Conservation (phyloP, 1,140 invertebrate genomes). For the Dendrolimus kikuchii region DNA sequence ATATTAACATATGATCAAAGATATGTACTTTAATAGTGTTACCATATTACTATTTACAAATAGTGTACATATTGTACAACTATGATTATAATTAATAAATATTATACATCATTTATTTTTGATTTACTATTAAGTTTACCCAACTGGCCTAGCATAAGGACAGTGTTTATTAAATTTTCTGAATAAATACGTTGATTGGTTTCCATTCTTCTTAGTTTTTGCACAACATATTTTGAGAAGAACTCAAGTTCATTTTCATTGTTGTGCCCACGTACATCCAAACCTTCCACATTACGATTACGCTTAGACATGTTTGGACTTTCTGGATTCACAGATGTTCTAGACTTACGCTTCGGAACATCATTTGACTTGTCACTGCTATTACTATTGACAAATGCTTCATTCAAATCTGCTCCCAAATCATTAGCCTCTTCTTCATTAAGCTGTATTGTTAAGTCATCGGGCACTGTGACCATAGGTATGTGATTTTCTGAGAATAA, state of each 20-base stretch:
- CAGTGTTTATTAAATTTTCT: slow-evolving; percentile 65
- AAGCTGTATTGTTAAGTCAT: slow-evolving; percentile 60
- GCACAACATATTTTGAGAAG: slow-evolving; percentile 65
- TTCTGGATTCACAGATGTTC: slow-evolving; percentile 24
- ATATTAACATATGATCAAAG: not conserved
- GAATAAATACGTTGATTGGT: slow-evolving; percentile 65
- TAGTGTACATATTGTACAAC: slow-evolving; percentile 3
- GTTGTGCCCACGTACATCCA: slow-evolving; percentile 22
- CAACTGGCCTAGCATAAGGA: slow-evolving; percentile 61
- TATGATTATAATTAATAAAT: slow-evolving; percentile 6
- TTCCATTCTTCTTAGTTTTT: slow-evolving; percentile 63
- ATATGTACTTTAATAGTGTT: not conserved
- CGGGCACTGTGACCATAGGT: slow-evolving; percentile 63
- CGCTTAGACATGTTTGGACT: slow-evolving; percentile 41
- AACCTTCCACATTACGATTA: slow-evolving; percentile 33
- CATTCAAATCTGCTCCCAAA: slow-evolving; percentile 46
- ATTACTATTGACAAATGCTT: slow-evolving; percentile 33
- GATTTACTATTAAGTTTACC: slow-evolving; percentile 58
- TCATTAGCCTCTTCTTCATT: slow-evolving; percentile 62
- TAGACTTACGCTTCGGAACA: slow-evolving; percentile 28
- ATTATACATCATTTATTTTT: slow-evolving; percentile 47
- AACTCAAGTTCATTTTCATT: slow-evolving; percentile 64
- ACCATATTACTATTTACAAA: slow-evolving; percentile 11
- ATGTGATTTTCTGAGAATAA: slow-evolving; percentile 56
- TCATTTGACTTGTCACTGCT: slow-evolving; percentile 22